Base-by-base conservation (phyloP, 1,140 invertebrate genomes). In the Sycophaga agraensis region DNA sequence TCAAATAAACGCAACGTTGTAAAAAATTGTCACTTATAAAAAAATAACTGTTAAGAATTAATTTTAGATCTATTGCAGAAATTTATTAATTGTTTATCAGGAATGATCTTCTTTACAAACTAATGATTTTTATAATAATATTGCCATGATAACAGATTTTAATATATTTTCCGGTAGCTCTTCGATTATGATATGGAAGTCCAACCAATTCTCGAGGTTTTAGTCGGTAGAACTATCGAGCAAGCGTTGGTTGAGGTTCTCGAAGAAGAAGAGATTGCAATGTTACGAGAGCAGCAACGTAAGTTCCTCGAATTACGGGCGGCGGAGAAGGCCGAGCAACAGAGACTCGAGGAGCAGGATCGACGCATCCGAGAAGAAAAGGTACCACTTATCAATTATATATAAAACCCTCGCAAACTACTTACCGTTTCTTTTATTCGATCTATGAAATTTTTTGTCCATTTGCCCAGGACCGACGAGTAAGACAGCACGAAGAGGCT, bases 171-270 rank as follows among this genome's bases (percentile, higher is more conserved):
- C n/a, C n/a, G n/a, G n/a, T n/a, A 89, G 86, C 79, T 93, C n/a
- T 93, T 91, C 77, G 89, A 96, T 79, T 97, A 93, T 79, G 93
- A 96, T 77, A 78, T 86, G 67, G 93, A 96, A 77, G 92, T 94
- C 8, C 88, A 89, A 70, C 92, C 93, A 7, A 89, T 96, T 39
- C 82, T 96, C 50, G 93, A 96, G 76, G 87, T 91, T 14, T 79
- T 97, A 26, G 90, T 96, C 17, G 92, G 92, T 21, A 92, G 93
- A 74, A 93, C 91, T 28, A 83, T 94, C 37, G 91, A 95, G 72
- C 91, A 94, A 79, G 87, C 92, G 11, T 80, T 96, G 65, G 84
- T 91, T 4, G 94, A 97, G 76, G 87, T 90, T 40, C 81, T 91
- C 7, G 88, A 91, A 70, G 90, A 92, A 71, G 90, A 91, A 73